Base-by-base conservation (phyloP, 2,797 vertebrate species). In the Pyrocephalus nanus region DNA sequence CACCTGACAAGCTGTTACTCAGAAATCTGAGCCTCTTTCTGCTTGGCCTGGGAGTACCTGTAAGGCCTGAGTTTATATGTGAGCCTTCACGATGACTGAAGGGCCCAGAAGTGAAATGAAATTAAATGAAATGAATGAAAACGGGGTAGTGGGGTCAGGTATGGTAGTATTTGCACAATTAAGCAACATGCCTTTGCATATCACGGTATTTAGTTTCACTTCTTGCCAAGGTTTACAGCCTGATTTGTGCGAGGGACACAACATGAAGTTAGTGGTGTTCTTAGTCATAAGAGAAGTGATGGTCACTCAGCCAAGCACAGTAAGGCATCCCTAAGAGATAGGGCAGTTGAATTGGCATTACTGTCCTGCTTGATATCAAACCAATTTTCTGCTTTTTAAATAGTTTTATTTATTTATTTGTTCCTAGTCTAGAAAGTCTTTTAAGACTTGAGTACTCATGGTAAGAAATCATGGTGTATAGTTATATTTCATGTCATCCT, bases 91-190 rank as follows among this genome's bases (percentile, higher is more conserved):
- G 15, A n/a, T 62, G 17, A 69, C 4, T 61, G 60, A 83, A 42
- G 7, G 26, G 18, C 36, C n/a, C 54, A 70, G 66, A 80, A 80
- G 61, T 50, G 6, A 62, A 55, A 50, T 65, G 1, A 73, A 66
- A 88, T 43, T 1, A 42, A 40, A 40, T 40, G 5, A 40, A 42
- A 30, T 29, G 4, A 87, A 62, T 40, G 23, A 85, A 53, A 43
- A 43, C 0, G 0, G 3, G 14, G 15, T 26, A 17, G 27, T 9
- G 6, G 23, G 38, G 9, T n/a, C n/a, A 43, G 19, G 17, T 20
- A 42, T 5, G 1, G 2, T 21, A 12, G 53, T 60, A 12, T 76
- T 66, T 73, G 32, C 23, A 74, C 47, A 83, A 32, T 69, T 57
- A 54, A 66, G 32, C 29, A 88, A 6, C 22, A 6, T 75, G 36